Percentiles rank a stretch among this genome's conserved stretches.
Conservation (phyloP, 2,888 invertebrate species). For the Hymenopus coronatus region DNA sequence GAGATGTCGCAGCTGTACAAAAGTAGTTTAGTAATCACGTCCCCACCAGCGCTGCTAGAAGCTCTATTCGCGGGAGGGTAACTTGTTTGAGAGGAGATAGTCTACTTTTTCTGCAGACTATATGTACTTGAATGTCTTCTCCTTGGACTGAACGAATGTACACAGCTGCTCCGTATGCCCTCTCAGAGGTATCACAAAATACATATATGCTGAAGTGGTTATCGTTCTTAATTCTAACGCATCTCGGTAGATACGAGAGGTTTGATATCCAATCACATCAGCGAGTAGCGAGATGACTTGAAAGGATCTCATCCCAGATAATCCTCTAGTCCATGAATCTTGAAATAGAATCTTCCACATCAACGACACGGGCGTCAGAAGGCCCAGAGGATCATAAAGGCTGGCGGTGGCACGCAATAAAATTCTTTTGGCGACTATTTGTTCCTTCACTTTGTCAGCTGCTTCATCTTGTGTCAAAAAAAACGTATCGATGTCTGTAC, state of each 20-base stretch:
- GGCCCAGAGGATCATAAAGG: neutral
- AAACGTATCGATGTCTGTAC: neutral
- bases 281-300: neutral
- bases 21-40: neutral
- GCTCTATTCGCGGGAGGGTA: neutral
- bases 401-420: neutral
- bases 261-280: no score
- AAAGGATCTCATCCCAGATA: neutral
- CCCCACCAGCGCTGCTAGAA: neutral
- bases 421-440: neutral
- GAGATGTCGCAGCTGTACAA: neutral
- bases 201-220: neutral
- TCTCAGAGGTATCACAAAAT: neutral
- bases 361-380: no score
- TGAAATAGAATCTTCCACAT: conserved; percentile 1
- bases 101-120: neutral
- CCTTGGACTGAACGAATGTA: no score
- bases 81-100: neutral
- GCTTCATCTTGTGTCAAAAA: neutral
- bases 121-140: no score
- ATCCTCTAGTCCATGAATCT: neutral
- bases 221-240: no score
- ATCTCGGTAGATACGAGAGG: neutral
- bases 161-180: neutral
- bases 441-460: no score